Base-by-base conservation (phyloP, 1,140 invertebrate genomes). In the Drosophila tropicalis region DNA sequence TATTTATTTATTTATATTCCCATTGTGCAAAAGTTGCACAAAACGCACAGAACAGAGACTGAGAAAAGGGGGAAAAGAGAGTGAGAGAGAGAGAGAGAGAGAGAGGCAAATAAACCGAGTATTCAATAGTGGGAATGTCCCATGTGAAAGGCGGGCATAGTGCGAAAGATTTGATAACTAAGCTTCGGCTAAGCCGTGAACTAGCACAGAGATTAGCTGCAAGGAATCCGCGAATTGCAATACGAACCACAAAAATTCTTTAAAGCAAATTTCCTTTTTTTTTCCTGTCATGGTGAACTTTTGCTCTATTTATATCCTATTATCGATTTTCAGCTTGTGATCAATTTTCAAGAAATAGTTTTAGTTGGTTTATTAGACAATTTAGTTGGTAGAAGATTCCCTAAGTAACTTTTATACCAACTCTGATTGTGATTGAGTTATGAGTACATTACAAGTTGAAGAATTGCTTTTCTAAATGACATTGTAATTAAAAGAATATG, bases 1-100 rank as follows among this genome's bases (percentile, higher is more conserved):
- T 81, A 75, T 85, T 85, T 86, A 85, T 85, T 85, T 85, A 85
- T 85, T 85, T 85, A 85, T 85, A 82, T 67, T 62, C 62, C 67
- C 81, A 81, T 85, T 81, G 78, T 81, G 69, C 73, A 72, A 51
- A 51, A 44, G 68, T 47, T 77, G 62, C 73, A 73, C 34, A 61
- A 17, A 60, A 29, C 67, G 25, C 13, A 29, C 54, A 34, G 6
- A 62, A 60, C 12, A 39, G 15, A 39, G n/a, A 22, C 57, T 29
- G 5, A 0, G 0, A 29, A 29, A 29, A 29, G 22, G 22, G 3
- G 3, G 2, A 25, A n/a, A 1, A 17, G 25, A 32, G n/a, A 34
- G 3, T 3, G 17, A 5, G 51, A 5, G 7, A 36, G 2, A 58
- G 9, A 13, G 34, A n/a, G 15, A 1, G 10, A 40, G 10, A 9